Base-by-base conservation (phyloP, 2,888 invertebrate species). In the Epirrhoe tristata region DNA sequence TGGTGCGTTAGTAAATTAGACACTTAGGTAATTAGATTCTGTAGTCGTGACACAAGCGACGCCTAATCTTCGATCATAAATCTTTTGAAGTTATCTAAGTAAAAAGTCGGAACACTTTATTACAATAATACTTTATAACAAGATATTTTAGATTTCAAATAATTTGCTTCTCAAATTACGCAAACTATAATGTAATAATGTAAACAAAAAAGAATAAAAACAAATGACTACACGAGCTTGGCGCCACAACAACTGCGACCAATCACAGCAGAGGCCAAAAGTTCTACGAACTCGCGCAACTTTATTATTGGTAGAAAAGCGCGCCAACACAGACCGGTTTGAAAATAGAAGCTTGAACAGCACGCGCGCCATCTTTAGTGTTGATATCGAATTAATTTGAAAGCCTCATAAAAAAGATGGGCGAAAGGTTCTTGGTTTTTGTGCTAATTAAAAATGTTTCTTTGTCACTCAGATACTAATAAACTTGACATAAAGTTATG, bases 261-360 rank as follows among this genome's bases (percentile, higher is more conserved):
- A 85, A 90, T 90, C 80, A 82, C 78, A 66, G 73, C 77, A 82
- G 87, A 90, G 84, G 89, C 84, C 83, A 86, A 86, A 75, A 85
- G 89, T 89, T 91, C 87, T 84, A 82, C 88, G 91, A 91, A 91
- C 91, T 82, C 84, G 76, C 79, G 74, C 80, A 70, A 70, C 68
- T 77, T 67, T 75, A 74, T 70, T 70, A 87, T 88, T 88, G 88
- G 87, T 77, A 68, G 71, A 81, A 86, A 86, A 82, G 77, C 81
- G 85, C 88, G 88, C 86, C 80, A 85, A 86, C 78, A 82, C 75
- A 77, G 85, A 88, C 85, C 71, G 76, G 85, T 86, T 85, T 79
- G 75, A 76, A 79, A 83, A 82, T 81, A 77, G 80, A 80, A 81
- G 78, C 74, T 74, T 78, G 78, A 74, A 77, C 79, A 81, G 77